Conservation (phyloP, 2,113 vertebrate species). For the Centrocercus urophasianus region DNA sequence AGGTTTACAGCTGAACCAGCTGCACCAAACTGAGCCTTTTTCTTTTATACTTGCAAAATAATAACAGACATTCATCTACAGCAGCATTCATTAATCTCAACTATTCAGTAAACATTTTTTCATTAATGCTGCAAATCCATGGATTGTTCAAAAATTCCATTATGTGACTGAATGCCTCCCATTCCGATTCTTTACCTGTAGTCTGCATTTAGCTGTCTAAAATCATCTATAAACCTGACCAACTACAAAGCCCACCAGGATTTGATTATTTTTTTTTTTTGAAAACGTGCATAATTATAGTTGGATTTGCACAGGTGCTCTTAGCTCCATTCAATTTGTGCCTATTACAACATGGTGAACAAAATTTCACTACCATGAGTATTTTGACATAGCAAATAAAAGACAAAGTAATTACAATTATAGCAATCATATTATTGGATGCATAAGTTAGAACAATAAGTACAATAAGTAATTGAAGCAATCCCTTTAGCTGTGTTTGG, state of each 20-base stretch:
- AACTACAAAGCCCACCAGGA: not conserved
- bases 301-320: not conserved
- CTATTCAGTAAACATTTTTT: not conserved
- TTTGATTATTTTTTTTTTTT: not conserved
- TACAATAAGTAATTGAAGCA: not conserved
- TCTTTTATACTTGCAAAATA: not conserved
- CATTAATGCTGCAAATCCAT: not conserved
- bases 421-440: not conserved
- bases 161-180: not conserved
- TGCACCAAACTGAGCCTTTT: not conserved
- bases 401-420: not conserved
- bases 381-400: not conserved
- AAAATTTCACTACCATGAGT: not conserved
- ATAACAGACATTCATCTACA: not conserved
- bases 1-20: not conserved
- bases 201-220: not conserved
- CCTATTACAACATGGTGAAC: not conserved
- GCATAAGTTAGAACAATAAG: not conserved
- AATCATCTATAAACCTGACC: not conserved
- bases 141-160: not conserved
- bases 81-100: not conserved
- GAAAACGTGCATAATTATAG: not conserved
- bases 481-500: not conserved
- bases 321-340: not conserved
- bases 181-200: not conserved